Evolutionary conservation across 1,140 invertebrate species (phyloP).

Genomic region (Epicauta chinensis): DNA sequence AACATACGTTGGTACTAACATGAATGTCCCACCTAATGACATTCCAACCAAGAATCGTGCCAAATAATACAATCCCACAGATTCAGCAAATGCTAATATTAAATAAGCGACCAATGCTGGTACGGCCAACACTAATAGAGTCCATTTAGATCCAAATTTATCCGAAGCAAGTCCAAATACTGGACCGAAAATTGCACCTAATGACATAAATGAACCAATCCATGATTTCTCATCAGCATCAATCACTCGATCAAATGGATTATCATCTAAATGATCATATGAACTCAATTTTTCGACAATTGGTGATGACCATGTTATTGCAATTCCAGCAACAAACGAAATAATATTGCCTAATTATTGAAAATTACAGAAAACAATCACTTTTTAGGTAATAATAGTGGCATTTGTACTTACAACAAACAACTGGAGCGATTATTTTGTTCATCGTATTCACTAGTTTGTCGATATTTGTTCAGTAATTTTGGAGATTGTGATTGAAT

Average conservation of each 20-base stretch:
- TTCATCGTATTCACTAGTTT: too few species aligned
- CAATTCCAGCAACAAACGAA: constrained; percentile 54
- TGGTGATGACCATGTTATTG: constrained; percentile 67
- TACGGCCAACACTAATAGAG: constrained; percentile 43
- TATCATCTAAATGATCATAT: constrained; percentile 1
- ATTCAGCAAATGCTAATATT: constrained; percentile 52
- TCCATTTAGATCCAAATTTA: constrained; percentile 43
- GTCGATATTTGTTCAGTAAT: too few species aligned
- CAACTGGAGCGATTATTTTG: too few species aligned
- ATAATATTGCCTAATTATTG: constrained; percentile 56
- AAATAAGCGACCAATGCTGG: constrained; percentile 21
- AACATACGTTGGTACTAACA: constrained; percentile 73
- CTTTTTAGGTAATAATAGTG: too few species aligned
- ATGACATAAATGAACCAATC: constrained; percentile 71
- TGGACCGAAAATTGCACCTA: constrained; percentile 61
- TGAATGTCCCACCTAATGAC: constrained; percentile 64
- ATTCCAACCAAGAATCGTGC: constrained; percentile 54
- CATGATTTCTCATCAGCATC: constrained; percentile 55
- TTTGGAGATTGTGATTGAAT: too few species aligned
- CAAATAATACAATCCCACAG: constrained; percentile 61
- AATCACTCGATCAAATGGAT: constrained; percentile 23
- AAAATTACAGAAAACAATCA: too few species aligned
- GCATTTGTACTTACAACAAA: too few species aligned
- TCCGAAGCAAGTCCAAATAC: constrained; percentile 39
- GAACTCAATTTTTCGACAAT: constrained; percentile 47